A percentile compares a stretch with the other conserved stretches of the same genome.
Conservation (phyloP, 2,113 vertebrate genomes). For the Narcine bancroftii region DNA sequence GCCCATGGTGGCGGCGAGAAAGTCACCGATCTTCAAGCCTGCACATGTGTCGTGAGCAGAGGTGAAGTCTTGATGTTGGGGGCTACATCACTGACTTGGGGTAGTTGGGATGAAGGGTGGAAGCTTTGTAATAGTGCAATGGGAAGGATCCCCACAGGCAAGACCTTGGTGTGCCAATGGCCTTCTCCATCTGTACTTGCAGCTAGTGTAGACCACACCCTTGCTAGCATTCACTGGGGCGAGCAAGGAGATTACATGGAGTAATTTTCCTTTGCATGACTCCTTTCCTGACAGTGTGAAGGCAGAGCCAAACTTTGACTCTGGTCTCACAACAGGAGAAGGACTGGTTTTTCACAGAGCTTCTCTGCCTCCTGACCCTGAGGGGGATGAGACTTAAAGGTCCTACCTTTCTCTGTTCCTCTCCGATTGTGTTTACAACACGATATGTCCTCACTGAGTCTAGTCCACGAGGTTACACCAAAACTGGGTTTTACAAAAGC, state of each 20-base stretch:
- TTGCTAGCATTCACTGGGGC: too few relatives aligned
- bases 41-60: too few relatives aligned
- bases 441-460: background rate
- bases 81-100: background rate
- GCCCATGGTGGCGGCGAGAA: too few relatives aligned
- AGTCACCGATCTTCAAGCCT: background rate
- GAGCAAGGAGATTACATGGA: background rate
- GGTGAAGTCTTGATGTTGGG: too few relatives aligned
- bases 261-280: background rate
- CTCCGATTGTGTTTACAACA: background rate
- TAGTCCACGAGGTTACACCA: background rate
- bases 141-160: background rate
- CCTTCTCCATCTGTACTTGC: background rate
- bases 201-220: background rate
- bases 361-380: background rate
- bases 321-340: background rate
- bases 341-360: background rate
- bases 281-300: too few relatives aligned
- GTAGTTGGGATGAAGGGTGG: background rate
- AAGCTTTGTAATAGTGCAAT: background rate
- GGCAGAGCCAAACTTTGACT: background rate
- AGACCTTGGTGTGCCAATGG: background rate
- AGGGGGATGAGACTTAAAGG: background rate
- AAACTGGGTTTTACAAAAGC: background rate
- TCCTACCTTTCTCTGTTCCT: too few relatives aligned